Evolutionary conservation across 2,888 invertebrate genomes (phyloP), one percentile per base, ranked within the genome.

Genomic region (Trilocha varians): DNA sequence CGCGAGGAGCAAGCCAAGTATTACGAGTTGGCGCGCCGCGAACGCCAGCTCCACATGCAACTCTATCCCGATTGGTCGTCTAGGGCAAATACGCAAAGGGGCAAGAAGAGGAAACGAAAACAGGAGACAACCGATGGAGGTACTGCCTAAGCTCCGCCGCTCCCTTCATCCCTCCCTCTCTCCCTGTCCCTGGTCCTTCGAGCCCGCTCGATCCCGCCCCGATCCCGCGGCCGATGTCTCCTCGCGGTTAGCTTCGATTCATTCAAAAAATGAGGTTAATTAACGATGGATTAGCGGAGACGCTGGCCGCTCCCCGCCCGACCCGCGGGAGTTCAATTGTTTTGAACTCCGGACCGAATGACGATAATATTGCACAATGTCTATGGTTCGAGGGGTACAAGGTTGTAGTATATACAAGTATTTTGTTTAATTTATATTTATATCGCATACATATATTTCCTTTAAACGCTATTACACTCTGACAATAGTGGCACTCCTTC

Each of bases 31-130:
- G 98, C 98, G 78, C 91, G 97, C 85, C 94, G 97, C 88, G 98
- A 98, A 89, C 93, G 98, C 87, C 97, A 98, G 90, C 93, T 97
- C 85, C 99, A 99, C 90, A 94, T 96, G 94, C 96, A 97, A 91
- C 93, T 97, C 88, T 98, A 99, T 91, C 98, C 98, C 80, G 97
- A 97, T 90, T 99, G 98, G 98, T 95, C 95, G 89, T 95, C 95
- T 89, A 98, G 99, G 88, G 93, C 98, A 88, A 99, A 99, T 92
- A 98, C 99, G 91, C 97, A 98, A 88, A 95, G 97, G 88, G 97
- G 98, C 91, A 96, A 96, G 91, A 98, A 98, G 93, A 96, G 98
- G 94, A 99, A 99, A 92, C 93, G 95, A 92, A 95, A 96, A 92
- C 95, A 95, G 94, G 96, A 96, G 90, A 93, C 94, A 91, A 93